Conservation (phyloP, 2,113 vertebrate genomes). For the Pycnonotus jocosus region DNA sequence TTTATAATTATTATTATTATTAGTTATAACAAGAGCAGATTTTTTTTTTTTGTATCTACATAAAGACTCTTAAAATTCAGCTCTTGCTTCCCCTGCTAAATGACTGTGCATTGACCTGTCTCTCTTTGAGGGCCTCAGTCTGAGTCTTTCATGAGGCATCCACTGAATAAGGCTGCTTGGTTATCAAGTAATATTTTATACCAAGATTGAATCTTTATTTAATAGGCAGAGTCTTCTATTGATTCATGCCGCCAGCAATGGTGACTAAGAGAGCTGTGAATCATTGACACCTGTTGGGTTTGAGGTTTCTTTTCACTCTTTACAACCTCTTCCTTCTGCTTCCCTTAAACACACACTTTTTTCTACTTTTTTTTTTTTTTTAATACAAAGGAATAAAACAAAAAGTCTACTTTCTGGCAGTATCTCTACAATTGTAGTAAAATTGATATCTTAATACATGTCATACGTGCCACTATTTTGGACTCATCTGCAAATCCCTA, state of each 20-base stretch:
- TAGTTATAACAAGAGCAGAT: not conserved
- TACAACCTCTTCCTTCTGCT: not conserved
- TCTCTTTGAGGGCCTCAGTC: not conserved
- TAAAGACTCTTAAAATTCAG: not conserved
- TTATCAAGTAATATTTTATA: constrained; percentile 21
- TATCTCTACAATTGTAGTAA: not conserved
- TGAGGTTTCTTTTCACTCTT: not conserved
- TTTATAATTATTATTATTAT: not conserved
- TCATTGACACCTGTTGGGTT: constrained; percentile 27
- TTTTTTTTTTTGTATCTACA: not conserved
- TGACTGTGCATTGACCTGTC: not conserved
- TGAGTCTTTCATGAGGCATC: not conserved
- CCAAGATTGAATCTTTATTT: not conserved
- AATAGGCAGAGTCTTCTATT: not conserved
- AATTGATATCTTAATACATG: not conserved
- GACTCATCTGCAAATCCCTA: not conserved
- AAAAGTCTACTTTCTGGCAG: not conserved
- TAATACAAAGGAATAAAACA: not conserved
- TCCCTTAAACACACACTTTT: not conserved
- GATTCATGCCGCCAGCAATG: constrained; percentile 5
- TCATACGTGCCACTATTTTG: not conserved
- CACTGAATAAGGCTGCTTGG: not conserved
- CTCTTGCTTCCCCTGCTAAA: not conserved
- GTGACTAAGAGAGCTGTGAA: constrained; percentile 43
- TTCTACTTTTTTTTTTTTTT: not conserved